phyloP scores from a whole-genome alignment of 1,140 invertebrate species.

The Stegodyphus dumicola region DNA sequence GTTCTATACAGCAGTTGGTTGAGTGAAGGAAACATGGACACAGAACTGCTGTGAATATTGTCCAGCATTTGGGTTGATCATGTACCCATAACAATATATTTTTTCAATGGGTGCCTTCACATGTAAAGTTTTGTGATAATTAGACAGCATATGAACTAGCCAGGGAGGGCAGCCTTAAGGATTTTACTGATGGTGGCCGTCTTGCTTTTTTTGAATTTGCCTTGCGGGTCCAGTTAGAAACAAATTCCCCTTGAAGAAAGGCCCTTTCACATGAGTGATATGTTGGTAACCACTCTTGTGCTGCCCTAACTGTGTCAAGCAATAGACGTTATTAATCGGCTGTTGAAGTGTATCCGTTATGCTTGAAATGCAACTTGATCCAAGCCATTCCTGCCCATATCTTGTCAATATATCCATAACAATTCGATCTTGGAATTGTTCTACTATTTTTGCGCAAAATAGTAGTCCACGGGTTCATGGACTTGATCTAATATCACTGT shows the following conservation, averaged over 20 bases:
- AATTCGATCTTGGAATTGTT: too few relatives aligned
- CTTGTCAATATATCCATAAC: too few relatives aligned
- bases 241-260: neutral
- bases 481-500: too few relatives aligned
- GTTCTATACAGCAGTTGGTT: neutral
- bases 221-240: neutral
- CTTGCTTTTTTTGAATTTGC: neutral
- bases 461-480: too few relatives aligned
- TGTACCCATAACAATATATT: neutral
- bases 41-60: neutral
- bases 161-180: neutral
- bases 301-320: too few relatives aligned
- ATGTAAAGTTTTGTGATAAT: neutral
- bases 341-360: too few relatives aligned
- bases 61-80: neutral
- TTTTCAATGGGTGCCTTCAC: neutral
- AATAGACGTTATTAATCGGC: too few relatives aligned
- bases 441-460: too few relatives aligned
- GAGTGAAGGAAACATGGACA: neutral
- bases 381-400: too few relatives aligned
- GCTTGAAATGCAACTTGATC: too few relatives aligned
- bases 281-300: neutral
- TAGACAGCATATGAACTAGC: neutral
- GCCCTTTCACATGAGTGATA: neutral
- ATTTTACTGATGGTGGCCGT: neutral